phyloP scores from a whole-genome alignment of 2,888 invertebrate genomes.

The Drosophila percnosoma region DNA sequence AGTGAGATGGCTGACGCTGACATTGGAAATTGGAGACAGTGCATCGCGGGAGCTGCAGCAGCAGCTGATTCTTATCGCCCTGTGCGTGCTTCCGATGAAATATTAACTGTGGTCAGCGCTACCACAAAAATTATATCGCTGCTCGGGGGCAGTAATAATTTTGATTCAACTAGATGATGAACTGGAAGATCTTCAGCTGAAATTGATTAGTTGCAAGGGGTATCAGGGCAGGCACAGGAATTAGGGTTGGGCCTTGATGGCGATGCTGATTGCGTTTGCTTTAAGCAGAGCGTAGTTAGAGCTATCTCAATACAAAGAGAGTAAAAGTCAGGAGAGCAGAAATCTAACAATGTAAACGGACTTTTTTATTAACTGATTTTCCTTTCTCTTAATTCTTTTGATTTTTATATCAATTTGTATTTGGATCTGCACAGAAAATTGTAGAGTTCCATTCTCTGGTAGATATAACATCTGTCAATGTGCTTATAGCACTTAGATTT shows the following conservation, averaged over 20 bases:
- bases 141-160: constrained; percentile 37
- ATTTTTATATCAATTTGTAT: neutral
- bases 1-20: constrained; percentile 20
- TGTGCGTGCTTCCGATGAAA: constrained; percentile 75
- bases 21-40: constrained; percentile 57
- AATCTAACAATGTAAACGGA: accelerated
- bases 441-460: neutral
- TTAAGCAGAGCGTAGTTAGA: neutral
- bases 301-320: neutral
- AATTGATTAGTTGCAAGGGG: neutral
- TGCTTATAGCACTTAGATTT: neutral
- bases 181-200: constrained; percentile 23
- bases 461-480: neutral
- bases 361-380: neutral
- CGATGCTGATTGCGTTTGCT: neutral
- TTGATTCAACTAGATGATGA: constrained; percentile 31
- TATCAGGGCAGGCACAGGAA: neutral
- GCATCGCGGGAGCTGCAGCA: constrained; percentile 65
- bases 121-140: constrained; percentile 21
- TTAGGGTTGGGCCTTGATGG: neutral
- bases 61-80: constrained; percentile 52
- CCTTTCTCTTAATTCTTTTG: no score
- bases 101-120: constrained; percentile 28
- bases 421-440: neutral
- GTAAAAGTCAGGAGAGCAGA: neutral